Conservation (phyloP, 2,888 invertebrate species). For the Nomada flava region DNA sequence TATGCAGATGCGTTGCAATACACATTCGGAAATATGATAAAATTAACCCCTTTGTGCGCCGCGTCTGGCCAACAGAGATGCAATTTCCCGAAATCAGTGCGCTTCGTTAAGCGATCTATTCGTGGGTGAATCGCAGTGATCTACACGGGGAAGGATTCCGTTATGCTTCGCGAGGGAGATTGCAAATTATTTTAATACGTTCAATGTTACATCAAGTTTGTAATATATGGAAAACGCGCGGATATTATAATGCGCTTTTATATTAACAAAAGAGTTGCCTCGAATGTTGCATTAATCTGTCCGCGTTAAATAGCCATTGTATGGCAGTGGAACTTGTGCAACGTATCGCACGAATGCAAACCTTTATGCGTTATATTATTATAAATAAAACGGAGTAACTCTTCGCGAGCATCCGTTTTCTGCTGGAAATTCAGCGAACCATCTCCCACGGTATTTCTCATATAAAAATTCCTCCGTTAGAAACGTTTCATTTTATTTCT, state of each 20-base stretch:
- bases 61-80: slow-evolving; percentile 37
- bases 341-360: too few relatives aligned
- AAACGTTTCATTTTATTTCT: neutral
- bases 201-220: neutral
- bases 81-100: slow-evolving; percentile 54
- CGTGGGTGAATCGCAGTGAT: slow-evolving; percentile 45
- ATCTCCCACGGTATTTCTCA: neutral
- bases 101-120: slow-evolving; percentile 58
- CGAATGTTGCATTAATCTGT: neutral
- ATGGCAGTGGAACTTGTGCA: too few relatives aligned
- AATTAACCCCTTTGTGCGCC: slow-evolving; percentile 60
- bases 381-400: too few relatives aligned
- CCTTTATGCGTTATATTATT: too few relatives aligned
- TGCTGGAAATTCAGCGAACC: neutral
- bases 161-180: neutral
- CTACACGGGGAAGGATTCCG: slow-evolving; percentile 23
- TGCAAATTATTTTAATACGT: slow-evolving; percentile 3
- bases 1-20: slow-evolving; percentile 61
- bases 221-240: too few relatives aligned
- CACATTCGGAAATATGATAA: slow-evolving; percentile 68
- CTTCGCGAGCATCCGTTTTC: too few relatives aligned
- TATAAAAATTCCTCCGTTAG: neutral
- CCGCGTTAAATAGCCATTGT: too few relatives aligned
- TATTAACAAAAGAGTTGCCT: neutral
- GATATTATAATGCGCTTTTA: too few relatives aligned